A percentile compares a stretch with the other conserved stretches of the same genome.
Evolutionary conservation across 2,888 invertebrate species (phyloP).

Genomic region (Spisula solida): DNA sequence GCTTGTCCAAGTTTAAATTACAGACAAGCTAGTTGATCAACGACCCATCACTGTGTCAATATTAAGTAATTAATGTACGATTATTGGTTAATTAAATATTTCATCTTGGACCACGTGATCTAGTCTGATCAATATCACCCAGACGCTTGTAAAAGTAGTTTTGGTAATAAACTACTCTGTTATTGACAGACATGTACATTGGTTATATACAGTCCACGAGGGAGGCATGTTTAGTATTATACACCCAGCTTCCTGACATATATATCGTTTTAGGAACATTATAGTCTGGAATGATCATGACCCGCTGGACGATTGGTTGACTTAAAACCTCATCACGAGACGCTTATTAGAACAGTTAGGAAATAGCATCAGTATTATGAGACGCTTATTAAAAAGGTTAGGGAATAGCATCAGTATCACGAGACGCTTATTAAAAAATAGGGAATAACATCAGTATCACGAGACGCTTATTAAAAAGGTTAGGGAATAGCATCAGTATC

Average conservation of each 20-base stretch:
- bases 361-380: neutral
- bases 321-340: neutral
- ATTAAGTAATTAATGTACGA: slow-evolving; percentile 21
- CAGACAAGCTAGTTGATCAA: slow-evolving; percentile 10
- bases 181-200: neutral
- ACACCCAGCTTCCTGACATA: neutral
- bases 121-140: neutral
- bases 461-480: no score
- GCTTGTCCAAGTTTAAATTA: neutral
- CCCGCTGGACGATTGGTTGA: slow-evolving; percentile 2
- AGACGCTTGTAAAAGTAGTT: slow-evolving; percentile 18
- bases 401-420: no score
- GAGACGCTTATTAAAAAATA: no score
- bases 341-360: neutral
- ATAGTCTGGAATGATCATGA: neutral
- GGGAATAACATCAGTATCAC: no score
- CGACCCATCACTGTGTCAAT: neutral
- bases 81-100: slow-evolving; percentile 28
- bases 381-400: no score
- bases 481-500: no score
- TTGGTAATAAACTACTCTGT: neutral
- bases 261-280: neutral
- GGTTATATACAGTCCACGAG: neutral
- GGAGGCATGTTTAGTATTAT: neutral
- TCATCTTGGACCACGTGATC: slow-evolving; percentile 16